Percentiles rank a stretch among this genome's conserved stretches.
These are phyloP conservation scores for Elaeidobius kamerunicus DNA, from an alignment of 2,888 invertebrate species.

Conservation along the genomic window DNA sequence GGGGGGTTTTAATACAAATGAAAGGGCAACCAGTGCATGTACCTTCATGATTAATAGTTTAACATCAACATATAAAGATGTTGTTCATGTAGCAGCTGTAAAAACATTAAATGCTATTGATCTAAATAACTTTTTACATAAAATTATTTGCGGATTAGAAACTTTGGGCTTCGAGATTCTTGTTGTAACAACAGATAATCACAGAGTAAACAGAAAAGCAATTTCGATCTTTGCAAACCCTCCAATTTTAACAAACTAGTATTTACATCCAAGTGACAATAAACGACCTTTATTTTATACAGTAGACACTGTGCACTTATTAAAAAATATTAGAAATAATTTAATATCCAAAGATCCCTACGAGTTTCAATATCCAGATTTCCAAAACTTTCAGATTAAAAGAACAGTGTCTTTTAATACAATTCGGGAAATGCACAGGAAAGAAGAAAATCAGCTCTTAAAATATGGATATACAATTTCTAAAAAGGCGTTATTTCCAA, in stretches of 20 bases:
- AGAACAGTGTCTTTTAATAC: conserved; percentile 7
- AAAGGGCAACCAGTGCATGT: conserved; percentile 5
- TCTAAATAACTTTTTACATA: conserved; percentile 19
- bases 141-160: conserved; percentile 28
- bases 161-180: conserved; percentile 30
- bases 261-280: conserved; percentile 2
- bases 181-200: conserved; percentile 30
- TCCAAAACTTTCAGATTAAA: neutral
- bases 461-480: conserved; percentile 11
- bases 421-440: neutral
- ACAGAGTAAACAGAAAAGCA: conserved; percentile 31
- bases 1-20: neutral
- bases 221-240: conserved; percentile 24
- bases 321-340: conserved; percentile 15
- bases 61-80: conserved; percentile 29
- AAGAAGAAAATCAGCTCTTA: neutral
- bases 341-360: conserved; percentile 6
- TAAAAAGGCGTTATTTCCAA: conserved; percentile 9
- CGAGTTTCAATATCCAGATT: conserved; percentile 6
- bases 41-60: conserved; percentile 31
- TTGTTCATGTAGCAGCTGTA: conserved; percentile 32
- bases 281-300: conserved; percentile 6
- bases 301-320: conserved; percentile 10
- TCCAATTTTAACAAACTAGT: neutral
- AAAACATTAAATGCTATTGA: conserved; percentile 13